Evolutionary conservation across 2,888 invertebrate species (phyloP).

Genomic region (Orthosia gothica): DNA sequence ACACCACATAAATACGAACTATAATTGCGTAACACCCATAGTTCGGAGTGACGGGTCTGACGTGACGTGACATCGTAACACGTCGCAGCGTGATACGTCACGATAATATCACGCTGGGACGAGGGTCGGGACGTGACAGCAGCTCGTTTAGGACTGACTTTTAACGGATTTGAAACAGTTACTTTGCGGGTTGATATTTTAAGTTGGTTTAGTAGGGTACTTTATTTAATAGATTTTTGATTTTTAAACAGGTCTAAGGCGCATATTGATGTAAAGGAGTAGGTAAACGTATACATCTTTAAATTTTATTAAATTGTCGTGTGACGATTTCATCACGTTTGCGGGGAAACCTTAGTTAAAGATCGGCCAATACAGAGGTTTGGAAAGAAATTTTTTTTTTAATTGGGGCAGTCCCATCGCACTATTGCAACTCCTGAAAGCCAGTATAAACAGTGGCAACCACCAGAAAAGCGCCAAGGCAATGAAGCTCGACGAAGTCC

Average conservation of each 20-base stretch:
- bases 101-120: slow-evolving; percentile 23
- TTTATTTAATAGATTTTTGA: not conserved
- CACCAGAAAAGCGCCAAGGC: no score
- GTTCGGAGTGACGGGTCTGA: slow-evolving; percentile 21
- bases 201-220: not conserved
- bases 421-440: no score
- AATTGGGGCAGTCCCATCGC: no score
- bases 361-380: no score
- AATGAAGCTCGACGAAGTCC: no score
- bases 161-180: not conserved
- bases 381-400: no score
- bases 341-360: no score
- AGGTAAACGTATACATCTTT: no score
- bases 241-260: not conserved
- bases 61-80: slow-evolving; percentile 18
- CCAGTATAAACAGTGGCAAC: no score
- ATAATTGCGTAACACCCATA: slow-evolving; percentile 8
- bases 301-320: no score
- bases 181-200: not conserved
- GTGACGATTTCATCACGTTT: no score
- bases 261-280: no score
- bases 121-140: slow-evolving; percentile 29
- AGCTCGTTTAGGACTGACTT: not conserved
- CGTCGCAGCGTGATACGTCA: slow-evolving; percentile 12
- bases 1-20: not conserved